These are phyloP conservation scores for Porites cylindrica DNA, from an alignment of 92 coral and sea anemone species.

Conservation along the genomic window DNA sequence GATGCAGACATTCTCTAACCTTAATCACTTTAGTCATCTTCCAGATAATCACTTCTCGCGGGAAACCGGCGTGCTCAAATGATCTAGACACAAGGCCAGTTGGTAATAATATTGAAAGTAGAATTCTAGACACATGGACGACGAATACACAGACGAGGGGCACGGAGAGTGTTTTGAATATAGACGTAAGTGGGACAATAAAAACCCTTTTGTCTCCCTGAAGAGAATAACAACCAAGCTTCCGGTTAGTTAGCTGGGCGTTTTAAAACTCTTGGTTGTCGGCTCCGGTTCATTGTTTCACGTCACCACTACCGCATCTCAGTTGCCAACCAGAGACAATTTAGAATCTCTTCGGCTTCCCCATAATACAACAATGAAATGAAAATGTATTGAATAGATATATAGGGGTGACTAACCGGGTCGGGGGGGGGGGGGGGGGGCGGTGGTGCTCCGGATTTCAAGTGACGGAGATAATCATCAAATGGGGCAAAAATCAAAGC, in stretches of 20 bases:
- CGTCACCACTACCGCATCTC: too few relatives aligned
- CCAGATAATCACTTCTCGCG: background rate
- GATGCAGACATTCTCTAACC: slow-evolving; percentile 1
- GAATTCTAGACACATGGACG: background rate
- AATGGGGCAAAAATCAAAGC: too few relatives aligned
- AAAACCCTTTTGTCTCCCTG: slow-evolving; percentile 15
- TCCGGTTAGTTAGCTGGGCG: slow-evolving; percentile 13
- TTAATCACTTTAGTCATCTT: slow-evolving; percentile 21
- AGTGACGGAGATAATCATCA: too few relatives aligned
- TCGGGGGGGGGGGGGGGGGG: too few relatives aligned
- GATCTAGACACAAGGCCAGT: background rate
- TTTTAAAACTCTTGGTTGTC: background rate
- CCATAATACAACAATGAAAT: too few relatives aligned
- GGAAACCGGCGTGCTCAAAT: too few relatives aligned
- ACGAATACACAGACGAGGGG: background rate
- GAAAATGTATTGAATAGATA: too few relatives aligned
- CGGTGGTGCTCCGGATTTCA: too few relatives aligned
- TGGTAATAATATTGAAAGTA: background rate
- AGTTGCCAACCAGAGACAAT: too few relatives aligned
- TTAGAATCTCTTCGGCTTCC: too few relatives aligned
- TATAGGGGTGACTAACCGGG: too few relatives aligned
- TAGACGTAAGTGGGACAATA: slow-evolving; percentile 10
- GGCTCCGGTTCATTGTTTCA: background rate
- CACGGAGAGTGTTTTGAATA: slow-evolving; percentile 8
- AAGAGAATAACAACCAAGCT: background rate